Base-by-base conservation (phyloP, 1,140 invertebrate genomes). In the Odontomachus brunneus region DNA sequence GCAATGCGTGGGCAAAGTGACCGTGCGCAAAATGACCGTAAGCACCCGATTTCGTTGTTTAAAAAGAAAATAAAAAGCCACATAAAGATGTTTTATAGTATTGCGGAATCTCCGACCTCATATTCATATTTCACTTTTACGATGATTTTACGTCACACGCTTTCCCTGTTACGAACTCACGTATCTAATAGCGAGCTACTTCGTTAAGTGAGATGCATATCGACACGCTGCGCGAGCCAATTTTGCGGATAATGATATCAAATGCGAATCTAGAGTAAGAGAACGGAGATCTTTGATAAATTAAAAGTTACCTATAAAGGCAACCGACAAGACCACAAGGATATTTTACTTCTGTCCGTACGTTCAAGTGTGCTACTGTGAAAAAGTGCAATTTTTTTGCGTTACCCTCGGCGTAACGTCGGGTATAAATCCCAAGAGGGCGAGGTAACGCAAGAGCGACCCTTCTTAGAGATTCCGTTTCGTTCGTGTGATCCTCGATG, bases 401-500 rank as follows among this genome's bases (percentile, higher is more conserved):
- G 33, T 80, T 19, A 71, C 26, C n/a, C 14, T 15, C 33, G 53
- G 51, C n/a, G 51, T 57, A 80, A 48, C 5, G 51, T 29, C 22
- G 29, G 17, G 38, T 44, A 17, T 17, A 51, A 26, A 44, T 59
- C 33, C 38, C 15, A 3, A 71, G 15, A 7, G 26, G 24, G 59
- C 29, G n/a, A n/a, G n/a, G n/a, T 48, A 60, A 83, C 51, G 33
- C 65, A 57, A 59, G 51, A 29, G 14, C 19, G 38, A 14, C 11
- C 49, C 9, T 33, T 24, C 14, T n/a, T 57, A 69, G 33, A 80
- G 69, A 71, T 80, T 53, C 29, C 51, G 67, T 80, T 67, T 59
- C 69, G 33, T 44, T 71, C 75, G 51, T 71, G 53, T 80, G 75
- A 71, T 80, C 33, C n/a, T 44, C 44, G 65, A 71, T 80, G 75